Base-by-base conservation (phyloP, 2,113 vertebrate genomes). In the Nesoenas mayeri region DNA sequence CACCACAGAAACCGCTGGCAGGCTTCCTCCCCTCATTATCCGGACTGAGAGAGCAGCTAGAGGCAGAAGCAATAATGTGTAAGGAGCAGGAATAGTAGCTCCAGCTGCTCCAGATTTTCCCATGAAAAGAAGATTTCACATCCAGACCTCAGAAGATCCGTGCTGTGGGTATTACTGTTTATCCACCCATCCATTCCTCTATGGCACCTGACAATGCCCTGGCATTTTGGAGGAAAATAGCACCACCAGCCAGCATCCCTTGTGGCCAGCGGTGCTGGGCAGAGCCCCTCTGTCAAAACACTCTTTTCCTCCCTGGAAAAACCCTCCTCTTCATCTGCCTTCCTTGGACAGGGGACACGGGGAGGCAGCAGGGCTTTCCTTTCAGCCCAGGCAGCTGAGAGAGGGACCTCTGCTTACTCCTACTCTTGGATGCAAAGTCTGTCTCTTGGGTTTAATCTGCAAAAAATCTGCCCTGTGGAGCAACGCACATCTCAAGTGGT, bases 51-150 rank as follows among this genome's bases (percentile, higher is more conserved):
- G 50, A 62, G 61, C 61, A 87, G n/a, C 54, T 84, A 42, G 72
- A 69, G 36, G 17, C 83, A 85, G 26, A 34, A 80, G 53, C 24
- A 61, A 31, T 65, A 40, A 62, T n/a, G 38, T 15, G 31, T 20
- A 72, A 71, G 53, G 44, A 75, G 24, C 70, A 91, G 69, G 67
- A 82, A 34, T 4, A 69, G 29, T 20, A 80, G 54, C 13, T 74
- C 75, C 58, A 77, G 13, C 32, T 66, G 47, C 47, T 81, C 19
- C 60, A 60, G 15, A 47, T 57, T 64, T 81, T 50, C 67, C 31
- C n/a, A 42, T 1, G 0, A 28, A 64, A 74, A 50, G 18, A 40
- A 29, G 12, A 19, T 22, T 53, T 2, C 28, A 10, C n/a, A 75
- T 67, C 42, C 42, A 71, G 47, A 87, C 47, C 15, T 82, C 40